Evolutionary conservation across 2,797 vertebrate genomes (phyloP).

Genomic region (Pseudocheirus occidentalis): DNA sequence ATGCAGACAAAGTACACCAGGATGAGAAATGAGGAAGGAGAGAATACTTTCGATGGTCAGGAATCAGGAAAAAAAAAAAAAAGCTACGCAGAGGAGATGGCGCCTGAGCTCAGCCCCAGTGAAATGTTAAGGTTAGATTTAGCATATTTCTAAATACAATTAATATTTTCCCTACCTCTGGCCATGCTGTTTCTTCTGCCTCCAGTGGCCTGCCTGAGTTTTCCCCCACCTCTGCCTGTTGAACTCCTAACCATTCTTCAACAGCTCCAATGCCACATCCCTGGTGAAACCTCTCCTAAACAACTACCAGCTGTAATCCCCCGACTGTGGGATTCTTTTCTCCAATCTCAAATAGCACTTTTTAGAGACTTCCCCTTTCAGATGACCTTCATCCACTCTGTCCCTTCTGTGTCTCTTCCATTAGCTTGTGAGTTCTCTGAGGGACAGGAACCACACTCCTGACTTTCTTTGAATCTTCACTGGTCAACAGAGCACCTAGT

Average conservation of each 20-base stretch:
- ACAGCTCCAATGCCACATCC: not conserved
- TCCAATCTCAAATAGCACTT: not conserved
- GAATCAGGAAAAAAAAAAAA: not conserved
- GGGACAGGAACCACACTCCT: not conserved
- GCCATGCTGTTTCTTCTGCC: not conserved
- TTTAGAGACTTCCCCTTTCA: not conserved
- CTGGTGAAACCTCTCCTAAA: not conserved
- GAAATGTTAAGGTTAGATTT: slow-evolving; percentile 11
- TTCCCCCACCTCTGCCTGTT: not conserved
- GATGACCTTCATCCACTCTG: not conserved
- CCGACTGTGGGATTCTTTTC: not conserved
- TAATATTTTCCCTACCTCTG: not conserved
- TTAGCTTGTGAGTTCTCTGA: not conserved
- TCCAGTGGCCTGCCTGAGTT: not conserved
- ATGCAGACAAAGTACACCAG: not conserved
- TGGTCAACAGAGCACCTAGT: not conserved
- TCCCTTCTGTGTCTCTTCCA: not conserved
- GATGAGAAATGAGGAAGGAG: not conserved
- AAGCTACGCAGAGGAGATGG: not conserved
- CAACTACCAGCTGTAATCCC: not conserved
- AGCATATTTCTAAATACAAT: slow-evolving; percentile 22
- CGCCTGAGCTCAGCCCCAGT: not conserved
- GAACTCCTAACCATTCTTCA: not conserved
- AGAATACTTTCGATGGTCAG: not conserved
- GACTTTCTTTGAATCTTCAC: not conserved